Base-by-base conservation (phyloP, 2,888 invertebrate genomes). In the Pediacus dermestoides region DNA sequence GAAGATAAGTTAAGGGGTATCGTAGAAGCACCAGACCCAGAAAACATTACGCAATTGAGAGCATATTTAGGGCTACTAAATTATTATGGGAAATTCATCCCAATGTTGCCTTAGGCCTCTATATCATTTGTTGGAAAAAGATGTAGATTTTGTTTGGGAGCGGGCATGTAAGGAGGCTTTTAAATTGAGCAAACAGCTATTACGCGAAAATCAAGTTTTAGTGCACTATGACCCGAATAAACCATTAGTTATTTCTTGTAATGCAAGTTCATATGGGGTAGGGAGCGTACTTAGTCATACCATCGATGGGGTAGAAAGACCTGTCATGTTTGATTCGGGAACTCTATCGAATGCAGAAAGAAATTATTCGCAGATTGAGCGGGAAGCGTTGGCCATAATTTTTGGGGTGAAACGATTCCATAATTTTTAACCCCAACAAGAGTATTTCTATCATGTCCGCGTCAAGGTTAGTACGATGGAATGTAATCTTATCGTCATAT, bases 231-330 rank as follows among this genome's bases (percentile, higher is more conserved):
- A 53, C 34, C 52, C 53, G 7, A 27, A 25, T 3, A 16, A 43
- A 25, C 54, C 50, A 7, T 50, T 54, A 35, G 36, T 21, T 39
- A 8, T 54, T 7, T 45, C 50, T 2, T 48, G 50, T 33, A 51
- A 54, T 46, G 6, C 43, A 6, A 45, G 43, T 40, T 33, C 41
- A 8, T 55, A 51, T 42, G 55, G 51, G 8, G 50, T 55, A 16
- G 51, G 52, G 10, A 41, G 43, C 9, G 48, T 53, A 6, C 30
- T 50, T 4, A 48, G 51, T 39, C 51, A 55, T 41, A 16, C 16
- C 26, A 38, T 55, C 21, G 21, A 48, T 38, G 40, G 32, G 2
- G 39, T 16, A 4, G 50, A 49, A 14, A 37, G 33, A 39, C 52
- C 44, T 21, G 38, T 50, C 8, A 10, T 50, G 27, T 53, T 50